These are phyloP conservation scores for Poeciliopsis retropinna DNA, from an alignment of 2,113 vertebrate species.

Conservation along the genomic window DNA sequence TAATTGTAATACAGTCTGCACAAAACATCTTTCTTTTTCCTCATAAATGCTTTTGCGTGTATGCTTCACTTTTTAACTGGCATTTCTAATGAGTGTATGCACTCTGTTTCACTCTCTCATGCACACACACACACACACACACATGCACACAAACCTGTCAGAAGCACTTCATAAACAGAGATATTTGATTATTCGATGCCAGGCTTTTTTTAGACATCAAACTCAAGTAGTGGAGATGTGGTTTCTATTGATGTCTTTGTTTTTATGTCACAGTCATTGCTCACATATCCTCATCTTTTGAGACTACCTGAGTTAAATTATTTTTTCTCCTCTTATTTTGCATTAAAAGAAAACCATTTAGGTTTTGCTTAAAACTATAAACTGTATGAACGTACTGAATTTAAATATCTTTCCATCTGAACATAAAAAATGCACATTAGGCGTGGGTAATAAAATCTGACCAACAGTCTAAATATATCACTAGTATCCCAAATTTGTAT, in stretches of 20 bases:
- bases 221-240: conserved; percentile 62
- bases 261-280: conserved; percentile 66
- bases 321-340: conserved; percentile 30
- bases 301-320: conserved; percentile 51
- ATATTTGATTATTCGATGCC: conserved; percentile 68
- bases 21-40: conserved; percentile 54
- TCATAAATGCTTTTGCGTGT: conserved; percentile 44
- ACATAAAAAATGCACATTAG: not conserved
- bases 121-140: conserved; percentile 24
- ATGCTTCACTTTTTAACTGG: conserved; percentile 59
- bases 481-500: too few relatives aligned
- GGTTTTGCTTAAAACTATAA: not conserved
- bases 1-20: conserved; percentile 42
- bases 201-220: conserved; percentile 78
- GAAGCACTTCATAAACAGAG: conserved; percentile 57
- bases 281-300: conserved; percentile 62
- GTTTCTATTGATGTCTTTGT: conserved; percentile 68
- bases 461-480: not conserved
- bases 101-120: conserved; percentile 1
- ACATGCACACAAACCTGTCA: conserved; percentile 65
- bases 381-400: not conserved
- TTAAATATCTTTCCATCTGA: not conserved
- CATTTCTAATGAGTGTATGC: conserved; percentile 63
- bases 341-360: conserved; percentile 27
- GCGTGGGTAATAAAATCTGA: not conserved